Conservation (phyloP, 2,888 invertebrate genomes). For the Lasioglossum pauxillum region DNA sequence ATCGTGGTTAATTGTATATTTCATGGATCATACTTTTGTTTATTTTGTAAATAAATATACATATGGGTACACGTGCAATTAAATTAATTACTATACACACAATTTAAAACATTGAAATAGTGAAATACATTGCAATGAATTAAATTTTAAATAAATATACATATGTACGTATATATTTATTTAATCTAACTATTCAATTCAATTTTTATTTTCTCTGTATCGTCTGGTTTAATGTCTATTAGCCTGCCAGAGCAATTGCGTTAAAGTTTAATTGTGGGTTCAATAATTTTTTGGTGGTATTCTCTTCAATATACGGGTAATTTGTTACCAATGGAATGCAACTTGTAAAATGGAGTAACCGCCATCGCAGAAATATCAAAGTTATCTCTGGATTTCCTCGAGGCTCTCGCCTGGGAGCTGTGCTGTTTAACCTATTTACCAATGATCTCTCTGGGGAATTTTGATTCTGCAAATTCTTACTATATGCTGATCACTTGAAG, state of each 20-base stretch:
- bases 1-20: no score
- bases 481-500: neutral
- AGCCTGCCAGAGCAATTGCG: neutral
- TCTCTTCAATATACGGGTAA: neutral
- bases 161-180: neutral
- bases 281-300: neutral
- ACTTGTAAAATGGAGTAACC: neutral
- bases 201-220: neutral
- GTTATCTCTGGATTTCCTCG: conserved; percentile 16
- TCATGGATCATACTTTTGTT: no score
- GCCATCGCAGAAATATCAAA: conserved; percentile 6
- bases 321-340: neutral
- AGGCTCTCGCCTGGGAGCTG: conserved; percentile 16
- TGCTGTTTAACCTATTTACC: neutral
- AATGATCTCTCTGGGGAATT: neutral
- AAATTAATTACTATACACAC: no score
- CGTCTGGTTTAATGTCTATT: neutral
- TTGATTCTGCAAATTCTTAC: conserved; percentile 7
- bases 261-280: neutral
- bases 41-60: no score
- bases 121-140: neutral
- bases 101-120: no score
- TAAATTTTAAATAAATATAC: neutral
- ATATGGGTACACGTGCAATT: no score
- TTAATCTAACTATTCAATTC: neutral